A percentile compares a stretch with the other conserved stretches of the same genome.
phyloP scores from a whole-genome alignment of 2,888 invertebrate genomes.

The Leptinotarsa juncta region DNA sequence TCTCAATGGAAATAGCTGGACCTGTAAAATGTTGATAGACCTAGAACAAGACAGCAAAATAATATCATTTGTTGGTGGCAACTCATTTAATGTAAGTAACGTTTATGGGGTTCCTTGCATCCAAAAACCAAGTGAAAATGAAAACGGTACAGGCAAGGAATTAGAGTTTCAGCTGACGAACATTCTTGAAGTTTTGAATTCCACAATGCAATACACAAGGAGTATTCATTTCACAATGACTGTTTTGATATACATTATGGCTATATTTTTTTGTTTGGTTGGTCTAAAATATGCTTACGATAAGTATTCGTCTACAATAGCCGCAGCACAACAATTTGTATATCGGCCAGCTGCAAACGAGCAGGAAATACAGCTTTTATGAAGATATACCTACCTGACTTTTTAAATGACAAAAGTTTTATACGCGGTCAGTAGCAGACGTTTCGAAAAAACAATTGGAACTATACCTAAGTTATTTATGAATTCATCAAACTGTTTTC shows the following conservation, averaged over 20 bases:
- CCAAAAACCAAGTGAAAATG: constrained; percentile 10
- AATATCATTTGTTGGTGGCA: constrained; percentile 21
- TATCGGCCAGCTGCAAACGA: constrained; percentile 36
- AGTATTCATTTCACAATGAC: constrained; percentile 33
- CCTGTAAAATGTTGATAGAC: constrained; percentile 31
- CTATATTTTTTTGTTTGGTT: constrained; percentile 25
- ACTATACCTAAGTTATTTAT: no score
- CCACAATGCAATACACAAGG: constrained; percentile 1
- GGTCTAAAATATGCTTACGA: constrained; percentile 26
- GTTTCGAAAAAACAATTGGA: no score
- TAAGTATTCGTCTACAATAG: constrained; percentile 31
- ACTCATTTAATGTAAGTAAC: constrained; percentile 38
- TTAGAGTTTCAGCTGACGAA: constrained; percentile 10
- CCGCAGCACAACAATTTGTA: constrained; percentile 32
- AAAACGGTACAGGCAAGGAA: not conserved
- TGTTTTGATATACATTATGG: constrained; percentile 24
- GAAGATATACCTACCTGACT: not conserved
- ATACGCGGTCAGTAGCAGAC: no score
- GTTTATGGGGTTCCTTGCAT: constrained; percentile 39
- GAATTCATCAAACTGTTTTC: no score
- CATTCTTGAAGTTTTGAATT: constrained; percentile 25
- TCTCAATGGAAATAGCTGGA: constrained; percentile 38
- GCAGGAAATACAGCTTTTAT: constrained; percentile 39
- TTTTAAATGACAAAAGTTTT: no score
- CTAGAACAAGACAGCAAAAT: constrained; percentile 26